Evolutionary conservation across 2,797 vertebrate species (phyloP), one percentile per base, ranked within the genome.

Genomic region (Dipus sagitta): DNA sequence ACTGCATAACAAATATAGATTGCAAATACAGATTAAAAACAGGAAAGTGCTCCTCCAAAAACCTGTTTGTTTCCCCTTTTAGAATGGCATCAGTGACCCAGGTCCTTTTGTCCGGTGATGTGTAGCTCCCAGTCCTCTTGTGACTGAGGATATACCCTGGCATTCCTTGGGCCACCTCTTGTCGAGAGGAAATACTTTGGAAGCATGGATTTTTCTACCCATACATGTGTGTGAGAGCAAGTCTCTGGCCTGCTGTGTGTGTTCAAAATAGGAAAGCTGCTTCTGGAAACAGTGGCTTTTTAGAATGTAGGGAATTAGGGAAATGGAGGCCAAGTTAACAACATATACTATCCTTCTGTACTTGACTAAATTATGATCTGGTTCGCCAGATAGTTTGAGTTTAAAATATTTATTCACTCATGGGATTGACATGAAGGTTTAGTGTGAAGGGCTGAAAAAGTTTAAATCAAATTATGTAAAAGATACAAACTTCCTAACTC

Each of bases 381-480:
- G 3, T 74, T 93, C 80, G 52, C 64, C 32, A 0, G 18, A 38
- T 68, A 78, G 2, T 32, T 14, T 62, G 64, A 79, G 71, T 38
- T 38, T 38, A 70, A 70, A 54, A 81, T 67, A 84, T 18, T 62
- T 65, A 60, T 32, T 92, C 6, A 24, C 18, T 47, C 30, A 7
- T 17, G 21, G 28, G 54, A 67, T 11, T 68, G 67, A 95, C n/a
- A 32, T 30, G 20, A 34, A 68, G 20, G 12, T 1, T 80, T 81
- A 58, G 20, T 62, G 2, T 34, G 54, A 92, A 81, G 71, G n/a
- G 38, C 82, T 94, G 18, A 60, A 32, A 24, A 68, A 13, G 5
- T 68, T 67, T 91, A 32, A 83, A 77, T 75, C 67, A 52, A 75
- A 83, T 72, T 60, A 72, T 52, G 28, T 64, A 81, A 54, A 81